Base-by-base conservation (phyloP, 2,113 vertebrate genomes). In the Antennarius striatus region DNA sequence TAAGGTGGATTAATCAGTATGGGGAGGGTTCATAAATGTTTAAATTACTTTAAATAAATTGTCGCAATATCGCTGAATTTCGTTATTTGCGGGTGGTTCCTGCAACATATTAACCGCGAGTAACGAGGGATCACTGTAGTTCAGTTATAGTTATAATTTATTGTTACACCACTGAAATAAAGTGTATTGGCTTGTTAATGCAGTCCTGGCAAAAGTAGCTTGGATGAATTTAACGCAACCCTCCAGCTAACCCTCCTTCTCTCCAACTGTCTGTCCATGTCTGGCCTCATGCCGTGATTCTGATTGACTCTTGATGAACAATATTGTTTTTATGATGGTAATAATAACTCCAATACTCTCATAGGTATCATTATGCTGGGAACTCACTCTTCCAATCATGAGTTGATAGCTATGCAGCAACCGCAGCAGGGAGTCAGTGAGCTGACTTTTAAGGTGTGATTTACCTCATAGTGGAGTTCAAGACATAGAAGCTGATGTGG, bases 271-370 rank as follows among this genome's bases (percentile, higher is more conserved):
- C 10, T 28, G 77, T 82, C 80, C 82, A 66, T 76, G 68, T 59
- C 54, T 72, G 73, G 59, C 61, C 72, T 29, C 90, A 80, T 62
- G 74, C 80, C 17, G 90, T 13, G 86, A 80, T 82, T 84, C 73
- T 80, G 86, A 91, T 91, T 80, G 81, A 71, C 84, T 88, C 71
- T 67, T 84, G 82, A 88, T 85, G 80, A 80, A 79, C 83, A 76
- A 75, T 81, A 75, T 83, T 84, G 56, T 76, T 63, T 88, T 86
- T 79, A 81, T 75, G 75, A 73, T 76, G 55, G 79, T 74, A 67
- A 87, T 79, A 84, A 86, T 77, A 84, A 81, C 75, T 78, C 71
- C 81, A 56, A 30, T 68, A 50, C 50, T 8, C 6, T 45, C 58
- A 83, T 68, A 82, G 81, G 57, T 70, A 83, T 86, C 79, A 71